Percentiles rank a stretch among this genome's conserved stretches.
Evolutionary conservation across 2,888 invertebrate species (phyloP).

Genomic region (Norana najaformis): DNA sequence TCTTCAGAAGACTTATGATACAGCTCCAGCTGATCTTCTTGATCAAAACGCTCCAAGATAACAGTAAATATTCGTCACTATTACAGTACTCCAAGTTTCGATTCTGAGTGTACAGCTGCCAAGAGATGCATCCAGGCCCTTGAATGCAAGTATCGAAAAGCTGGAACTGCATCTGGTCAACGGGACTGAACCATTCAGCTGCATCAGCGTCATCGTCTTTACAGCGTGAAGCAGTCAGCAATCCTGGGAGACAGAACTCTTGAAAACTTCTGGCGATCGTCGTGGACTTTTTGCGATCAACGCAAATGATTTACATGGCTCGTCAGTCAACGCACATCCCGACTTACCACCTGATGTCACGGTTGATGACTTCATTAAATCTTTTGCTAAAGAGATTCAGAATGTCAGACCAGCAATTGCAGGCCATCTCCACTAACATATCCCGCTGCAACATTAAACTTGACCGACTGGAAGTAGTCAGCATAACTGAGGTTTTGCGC

Average conservation of each 20-base stretch:
- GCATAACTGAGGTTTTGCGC: not conserved
- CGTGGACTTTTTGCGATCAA: not conserved
- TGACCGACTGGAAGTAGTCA: not conserved
- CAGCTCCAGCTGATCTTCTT: too few relatives aligned
- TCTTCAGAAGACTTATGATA: too few relatives aligned
- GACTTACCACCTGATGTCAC: not conserved
- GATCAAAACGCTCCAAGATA: too few relatives aligned
- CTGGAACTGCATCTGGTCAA: not conserved
- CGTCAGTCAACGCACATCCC: not conserved
- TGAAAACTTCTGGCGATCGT: not conserved
- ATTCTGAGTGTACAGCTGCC: not conserved
- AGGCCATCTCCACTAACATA: too few relatives aligned
- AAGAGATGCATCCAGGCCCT: not conserved
- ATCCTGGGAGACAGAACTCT: not conserved
- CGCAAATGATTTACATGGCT: not conserved
- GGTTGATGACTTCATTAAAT: not conserved
- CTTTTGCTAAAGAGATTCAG: constrained; percentile 3
- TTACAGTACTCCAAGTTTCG: too few relatives aligned
- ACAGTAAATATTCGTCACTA: too few relatives aligned
- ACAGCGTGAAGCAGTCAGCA: not conserved
- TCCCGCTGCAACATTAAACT: not conserved
- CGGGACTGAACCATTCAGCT: not conserved
- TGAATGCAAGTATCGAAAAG: not conserved
- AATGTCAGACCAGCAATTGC: not conserved
- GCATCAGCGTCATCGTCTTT: not conserved